Conservation (phyloP, 1,140 invertebrate species). For the Leptinotarsa undecemlineata region DNA sequence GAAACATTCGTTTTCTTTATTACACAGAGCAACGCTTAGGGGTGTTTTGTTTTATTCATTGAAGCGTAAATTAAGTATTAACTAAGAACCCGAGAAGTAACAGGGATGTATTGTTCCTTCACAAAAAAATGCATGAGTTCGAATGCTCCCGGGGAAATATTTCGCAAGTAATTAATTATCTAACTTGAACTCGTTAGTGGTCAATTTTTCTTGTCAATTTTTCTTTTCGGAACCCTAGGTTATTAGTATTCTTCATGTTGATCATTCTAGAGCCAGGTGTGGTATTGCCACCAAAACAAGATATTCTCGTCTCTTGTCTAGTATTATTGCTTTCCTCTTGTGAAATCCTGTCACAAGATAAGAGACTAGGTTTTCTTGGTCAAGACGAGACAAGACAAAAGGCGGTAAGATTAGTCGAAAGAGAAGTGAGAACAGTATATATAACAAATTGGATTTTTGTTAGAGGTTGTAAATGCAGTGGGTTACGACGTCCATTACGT, state of each 20-base stretch:
- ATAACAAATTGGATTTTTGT: too few relatives aligned
- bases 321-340: too few relatives aligned
- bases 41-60: slow-evolving; percentile 23
- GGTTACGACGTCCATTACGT: too few relatives aligned
- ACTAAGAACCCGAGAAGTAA: neutral
- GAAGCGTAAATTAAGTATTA: slow-evolving; percentile 18
- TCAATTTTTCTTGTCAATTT: too few relatives aligned
- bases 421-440: neutral
- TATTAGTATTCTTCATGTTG: too few relatives aligned
- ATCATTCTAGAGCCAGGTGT: too few relatives aligned
- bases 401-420: neutral
- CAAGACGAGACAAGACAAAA: neutral
- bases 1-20: slow-evolving; percentile 21
- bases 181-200: too few relatives aligned
- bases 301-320: too few relatives aligned
- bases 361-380: neutral
- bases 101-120: neutral
- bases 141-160: neutral
- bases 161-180: neutral
- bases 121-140: neutral
- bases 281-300: too few relatives aligned
- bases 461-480: too few relatives aligned
- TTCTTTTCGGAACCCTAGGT: too few relatives aligned
- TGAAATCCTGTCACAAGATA: too few relatives aligned
- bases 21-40: slow-evolving; percentile 8